Percentiles rank a stretch among this genome's conserved stretches.
phyloP scores from a whole-genome alignment of 2,888 invertebrate species.

The Pristionchus exspectatus region DNA sequence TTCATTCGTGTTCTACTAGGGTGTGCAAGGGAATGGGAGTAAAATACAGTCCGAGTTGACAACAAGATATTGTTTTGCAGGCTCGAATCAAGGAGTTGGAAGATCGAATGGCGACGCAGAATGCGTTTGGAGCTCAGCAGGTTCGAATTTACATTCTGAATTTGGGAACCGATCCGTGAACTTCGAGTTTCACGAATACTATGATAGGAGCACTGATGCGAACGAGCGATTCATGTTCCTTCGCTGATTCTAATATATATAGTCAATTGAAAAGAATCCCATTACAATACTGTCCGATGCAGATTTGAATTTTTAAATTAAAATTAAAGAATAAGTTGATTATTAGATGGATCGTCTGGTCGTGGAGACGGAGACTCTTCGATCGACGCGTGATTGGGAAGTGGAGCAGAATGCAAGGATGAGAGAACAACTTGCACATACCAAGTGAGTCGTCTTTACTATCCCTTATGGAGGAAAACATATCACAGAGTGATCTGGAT shows the following conservation, averaged over 20 bases:
- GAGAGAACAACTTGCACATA: constrained; percentile 68
- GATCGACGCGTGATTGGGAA: constrained; percentile 74
- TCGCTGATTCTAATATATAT: too few relatives aligned
- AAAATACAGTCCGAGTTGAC: not conserved
- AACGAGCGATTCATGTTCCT: too few relatives aligned
- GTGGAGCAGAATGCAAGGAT: constrained; percentile 73
- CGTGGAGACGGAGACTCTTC: constrained; percentile 70
- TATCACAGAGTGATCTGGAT: too few relatives aligned
- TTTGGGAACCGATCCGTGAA: not conserved
- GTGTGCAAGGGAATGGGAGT: not conserved
- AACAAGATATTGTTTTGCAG: constrained; percentile 61
- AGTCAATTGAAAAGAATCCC: not conserved
- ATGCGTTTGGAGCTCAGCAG: constrained; percentile 57
- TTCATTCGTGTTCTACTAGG: not conserved
- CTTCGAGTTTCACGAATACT: not conserved
- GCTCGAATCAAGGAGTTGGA: constrained; percentile 76
- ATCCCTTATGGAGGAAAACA: not conserved
- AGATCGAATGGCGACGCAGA: constrained; percentile 61
- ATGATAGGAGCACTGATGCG: too few relatives aligned
- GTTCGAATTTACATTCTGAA: constrained; percentile 39
- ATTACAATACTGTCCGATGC: not conserved
- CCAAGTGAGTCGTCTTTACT: constrained; percentile 58
- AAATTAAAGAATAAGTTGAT: not conserved
- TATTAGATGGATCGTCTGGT: constrained; percentile 66
- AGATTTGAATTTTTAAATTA: not conserved